Conservation (phyloP, 1,140 invertebrate genomes). For the Saxidomus purpurata region DNA sequence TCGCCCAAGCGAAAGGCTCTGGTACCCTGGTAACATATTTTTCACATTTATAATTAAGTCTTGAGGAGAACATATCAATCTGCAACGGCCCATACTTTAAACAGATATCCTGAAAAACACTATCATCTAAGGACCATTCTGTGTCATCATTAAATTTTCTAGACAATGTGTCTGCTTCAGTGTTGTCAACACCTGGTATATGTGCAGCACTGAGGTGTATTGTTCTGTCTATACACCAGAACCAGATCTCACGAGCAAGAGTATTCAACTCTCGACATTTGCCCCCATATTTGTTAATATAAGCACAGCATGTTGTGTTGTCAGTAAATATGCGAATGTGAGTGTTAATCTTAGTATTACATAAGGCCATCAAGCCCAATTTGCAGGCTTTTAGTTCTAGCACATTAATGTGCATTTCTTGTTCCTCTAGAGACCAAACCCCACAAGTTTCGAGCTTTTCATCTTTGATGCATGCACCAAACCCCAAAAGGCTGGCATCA, state of each 20-base stretch:
- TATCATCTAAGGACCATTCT: neutral
- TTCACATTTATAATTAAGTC: neutral
- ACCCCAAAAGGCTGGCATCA: neutral
- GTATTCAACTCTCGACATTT: neutral
- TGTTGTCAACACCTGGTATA: neutral
- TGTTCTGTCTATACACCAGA: slow-evolving; percentile 17
- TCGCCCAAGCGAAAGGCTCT: neutral
- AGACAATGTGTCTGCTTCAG: slow-evolving; percentile 29
- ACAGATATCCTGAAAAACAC: neutral
- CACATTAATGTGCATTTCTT: slow-evolving; percentile 60
- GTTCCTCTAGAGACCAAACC: slow-evolving; percentile 41
- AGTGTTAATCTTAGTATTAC: neutral
- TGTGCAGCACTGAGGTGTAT: slow-evolving; percentile 29
- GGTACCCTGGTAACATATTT: slow-evolving; percentile 1
- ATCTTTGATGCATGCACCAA: neutral
- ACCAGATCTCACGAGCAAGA: neutral
- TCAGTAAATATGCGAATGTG: neutral
- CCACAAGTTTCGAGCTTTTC: slow-evolving; percentile 34
- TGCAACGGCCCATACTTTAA: neutral
- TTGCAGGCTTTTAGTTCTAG: slow-evolving; percentile 54
- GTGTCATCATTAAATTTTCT: slow-evolving; percentile 32
- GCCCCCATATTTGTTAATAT: slow-evolving; percentile 9
- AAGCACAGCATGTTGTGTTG: neutral
- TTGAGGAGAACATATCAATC: slow-evolving; percentile 20
- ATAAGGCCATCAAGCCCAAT: slow-evolving; percentile 30